Evolutionary conservation across 2,888 invertebrate species (phyloP).

Genomic region (Hydriomena furcata): DNA sequence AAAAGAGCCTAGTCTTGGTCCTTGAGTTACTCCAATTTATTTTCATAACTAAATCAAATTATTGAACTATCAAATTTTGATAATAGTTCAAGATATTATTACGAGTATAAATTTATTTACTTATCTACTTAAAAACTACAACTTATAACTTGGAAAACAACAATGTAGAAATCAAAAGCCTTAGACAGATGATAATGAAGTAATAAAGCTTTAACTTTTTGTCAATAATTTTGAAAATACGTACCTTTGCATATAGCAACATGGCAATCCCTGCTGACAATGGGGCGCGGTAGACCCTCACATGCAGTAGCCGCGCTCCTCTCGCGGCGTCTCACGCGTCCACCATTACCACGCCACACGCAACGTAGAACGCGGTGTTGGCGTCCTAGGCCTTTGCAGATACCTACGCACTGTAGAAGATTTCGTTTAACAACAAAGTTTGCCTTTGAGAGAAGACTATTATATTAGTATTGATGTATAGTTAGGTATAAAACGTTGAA

Average conservation of each 20-base stretch:
- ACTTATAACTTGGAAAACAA: no score
- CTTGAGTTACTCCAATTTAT: conserved; percentile 2
- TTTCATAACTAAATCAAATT: neutral
- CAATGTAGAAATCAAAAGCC: neutral
- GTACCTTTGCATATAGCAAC: conserved; percentile 85
- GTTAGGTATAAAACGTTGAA: no score
- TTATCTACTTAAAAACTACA: no score
- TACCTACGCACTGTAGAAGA: conserved; percentile 90
- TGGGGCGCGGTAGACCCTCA: conserved; percentile 88
- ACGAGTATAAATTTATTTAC: no score
- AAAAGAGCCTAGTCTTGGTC: neutral
- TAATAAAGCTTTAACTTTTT: no score
- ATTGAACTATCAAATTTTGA: no score
- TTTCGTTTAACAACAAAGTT: no score
- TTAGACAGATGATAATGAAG: neutral
- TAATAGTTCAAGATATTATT: no score
- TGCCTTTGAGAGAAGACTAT: no score
- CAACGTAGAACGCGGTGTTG: conserved; percentile 95
- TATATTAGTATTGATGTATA: no score
- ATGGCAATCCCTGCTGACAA: conserved; percentile 90
- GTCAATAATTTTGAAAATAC: no score
- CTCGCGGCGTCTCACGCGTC: conserved; percentile 86
- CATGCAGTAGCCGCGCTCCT: conserved; percentile 94
- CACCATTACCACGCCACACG: conserved; percentile 92
- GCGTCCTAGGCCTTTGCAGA: conserved; percentile 90